Evolutionary conservation across 2,113 vertebrate genomes (phyloP), one percentile per base, ranked within the genome.

Genomic region (Malurus alboscapulatus): DNA sequence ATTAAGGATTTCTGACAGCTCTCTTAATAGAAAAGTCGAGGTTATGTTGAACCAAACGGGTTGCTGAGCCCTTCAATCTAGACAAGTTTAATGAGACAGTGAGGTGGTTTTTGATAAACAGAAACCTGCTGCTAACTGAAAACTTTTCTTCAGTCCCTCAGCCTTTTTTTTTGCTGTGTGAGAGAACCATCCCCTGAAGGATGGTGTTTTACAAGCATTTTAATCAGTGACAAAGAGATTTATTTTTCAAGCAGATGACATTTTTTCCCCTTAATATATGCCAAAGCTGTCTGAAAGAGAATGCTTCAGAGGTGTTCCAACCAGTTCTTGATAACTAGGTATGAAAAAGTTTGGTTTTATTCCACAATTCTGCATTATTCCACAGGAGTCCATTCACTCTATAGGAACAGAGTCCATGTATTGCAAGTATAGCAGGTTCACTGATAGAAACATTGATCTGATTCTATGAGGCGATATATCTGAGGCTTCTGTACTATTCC

Each of bases 1-100:
- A 73, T 89, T 82, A 80, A 80, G 45, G 47, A 92, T 75, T 88
- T 93, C 50, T 91, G 42, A 88, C 80, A 89, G 40, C 8, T 91
- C 26, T 10, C 19, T 84, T 88, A 87, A 88, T 78, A 53, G 87
- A 95, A 92, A 93, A 77, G 20, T 45, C 80, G 71, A 69, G 21
- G 7, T 62, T 72, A 22, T 77, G 93, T 58, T 84, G 48, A 84
- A 27, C 5, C 8, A 82, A 71, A 22, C 0, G 4, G 7, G 24
- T 65, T 77, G 20, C 44, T 76, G 53, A 81, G 44, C n/a, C 90
- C 17, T 54, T 73, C 26, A 91, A 19, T 36, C 21, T 18, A 65
- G 34, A 29, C 32, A 69, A 78, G 29, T 84, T 63, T 95, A 94
- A 86, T 67, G 66, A 92, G 42, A 72, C 4, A 71, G 8, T 18